Evolutionary conservation across 2,888 invertebrate genomes (phyloP), one percentile per base, ranked within the genome.

Genomic region (Hofmannophila pseudospretella): DNA sequence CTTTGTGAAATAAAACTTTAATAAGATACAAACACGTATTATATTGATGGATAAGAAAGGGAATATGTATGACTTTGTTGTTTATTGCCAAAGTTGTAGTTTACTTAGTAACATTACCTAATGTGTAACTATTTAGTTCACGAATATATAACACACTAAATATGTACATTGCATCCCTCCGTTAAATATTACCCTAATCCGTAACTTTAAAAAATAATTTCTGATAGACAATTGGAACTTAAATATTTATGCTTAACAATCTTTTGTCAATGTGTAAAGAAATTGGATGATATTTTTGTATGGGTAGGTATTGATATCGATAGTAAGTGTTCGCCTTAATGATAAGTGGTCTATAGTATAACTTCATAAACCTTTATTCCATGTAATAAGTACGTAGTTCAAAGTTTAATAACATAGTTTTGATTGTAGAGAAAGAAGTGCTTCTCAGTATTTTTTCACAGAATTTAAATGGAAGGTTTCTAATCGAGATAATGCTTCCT

Each of bases 251-350:
- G 81, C 75, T 79, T 81, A 77, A 73, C 71, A 57, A 60, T 71
- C 60, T 69, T 71, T 69, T 66, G 69, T 71, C 67, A 58, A 68
- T 68, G 71, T 74, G 70, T 79, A 77, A 77, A 80, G 71, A 76
- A 80, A 81, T 58, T 70, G 68, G 53, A 78, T 66, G 71, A 84
- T 86, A 86, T 85, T 86, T 86, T 86, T 86, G 80, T 86, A 85
- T 82, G 80, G 67, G 54, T 82, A 79, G 67, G 54, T 60, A 73
- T 73, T 68, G 65, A 67, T 54, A 59, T 74, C 60, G 65, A 67
- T 62, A 54, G 58, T 77, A 77, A 76, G 73, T 69, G 67, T 72
- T 71, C 58, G 73, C 69, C 63, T 70, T 76, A 70, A 61, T 51
- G 54, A 55, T 70, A 70, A 66, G 62, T 58, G 39, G 44, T 41